These are phyloP conservation scores for Istiophorus platypterus DNA, from an alignment of 2,113 vertebrate species.

Conservation along the genomic window DNA sequence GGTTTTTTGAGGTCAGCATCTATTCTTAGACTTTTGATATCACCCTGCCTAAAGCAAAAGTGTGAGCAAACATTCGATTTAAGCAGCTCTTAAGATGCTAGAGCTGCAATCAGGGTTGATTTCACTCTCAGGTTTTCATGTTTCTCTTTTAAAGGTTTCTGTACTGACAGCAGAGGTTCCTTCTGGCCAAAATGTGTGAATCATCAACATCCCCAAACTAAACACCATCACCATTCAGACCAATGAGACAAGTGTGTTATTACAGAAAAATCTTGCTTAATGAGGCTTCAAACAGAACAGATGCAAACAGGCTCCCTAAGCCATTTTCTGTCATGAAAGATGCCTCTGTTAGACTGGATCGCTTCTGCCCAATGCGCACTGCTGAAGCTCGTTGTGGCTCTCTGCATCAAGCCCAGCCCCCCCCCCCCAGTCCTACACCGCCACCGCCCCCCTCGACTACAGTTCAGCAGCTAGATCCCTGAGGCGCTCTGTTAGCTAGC, in stretches of 20 bases:
- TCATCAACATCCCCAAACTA: conserved; percentile 51
- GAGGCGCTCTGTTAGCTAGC: conserved; percentile 71
- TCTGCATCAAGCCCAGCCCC: conserved; percentile 38
- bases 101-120: conserved; percentile 35
- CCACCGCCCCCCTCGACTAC: conserved; percentile 58
- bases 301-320: conserved; percentile 59
- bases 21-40: conserved; percentile 7
- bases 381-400: conserved; percentile 51
- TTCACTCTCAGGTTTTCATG: conserved; percentile 41
- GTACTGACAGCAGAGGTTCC: conserved; percentile 45
- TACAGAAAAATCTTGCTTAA: conserved; percentile 33
- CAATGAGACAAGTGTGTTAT: conserved; percentile 35
- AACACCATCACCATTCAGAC: conserved; percentile 35
- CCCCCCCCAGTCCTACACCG: conserved; percentile 7
- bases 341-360: conserved; percentile 56
- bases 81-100: conserved; percentile 19
- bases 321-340: conserved; percentile 65
- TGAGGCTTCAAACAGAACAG: conserved; percentile 64
- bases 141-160: conserved; percentile 40
- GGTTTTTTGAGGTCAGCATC: conserved; percentile 32
- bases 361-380: conserved; percentile 57
- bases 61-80: conserved; percentile 23
- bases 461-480: conserved; percentile 71
- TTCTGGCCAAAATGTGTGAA: conserved; percentile 57
- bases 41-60: conserved; percentile 9